Conservation (phyloP, 2,113 vertebrate species). For the Microcebus lehilahytsara region DNA sequence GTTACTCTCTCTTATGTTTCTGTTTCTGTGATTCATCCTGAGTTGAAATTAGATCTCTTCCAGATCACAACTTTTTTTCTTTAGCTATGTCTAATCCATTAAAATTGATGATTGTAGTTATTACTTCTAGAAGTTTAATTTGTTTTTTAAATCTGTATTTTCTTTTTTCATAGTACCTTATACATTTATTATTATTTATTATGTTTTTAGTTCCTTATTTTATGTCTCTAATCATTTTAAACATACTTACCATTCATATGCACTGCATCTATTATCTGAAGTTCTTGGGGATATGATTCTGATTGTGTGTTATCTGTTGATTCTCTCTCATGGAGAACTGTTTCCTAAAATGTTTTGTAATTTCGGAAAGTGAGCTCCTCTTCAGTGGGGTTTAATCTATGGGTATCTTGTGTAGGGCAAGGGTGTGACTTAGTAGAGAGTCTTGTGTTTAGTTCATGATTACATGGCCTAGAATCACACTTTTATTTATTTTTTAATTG, state of each 20-base stretch:
- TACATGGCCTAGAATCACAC: background rate
- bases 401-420: background rate
- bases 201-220: background rate
- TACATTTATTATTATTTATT: background rate
- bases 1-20: background rate
- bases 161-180: background rate
- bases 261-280: background rate
- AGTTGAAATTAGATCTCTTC: slow-evolving; percentile 13
- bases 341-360: background rate
- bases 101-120: slow-evolving; percentile 18
- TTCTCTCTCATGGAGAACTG: background rate
- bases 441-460: background rate
- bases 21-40: background rate
- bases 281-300: background rate
- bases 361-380: background rate
- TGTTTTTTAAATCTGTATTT: slow-evolving; percentile 2
- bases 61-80: slow-evolving; percentile 8
- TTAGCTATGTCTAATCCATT: slow-evolving; percentile 29
- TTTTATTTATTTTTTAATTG: background rate
- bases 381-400: background rate
- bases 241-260: background rate
- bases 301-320: background rate
- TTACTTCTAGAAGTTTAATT: background rate
- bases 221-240: slow-evolving; percentile 3
- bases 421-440: background rate